Evolutionary conservation across 2,113 vertebrate species (phyloP).

Genomic region (Aptenodytes patagonicus): DNA sequence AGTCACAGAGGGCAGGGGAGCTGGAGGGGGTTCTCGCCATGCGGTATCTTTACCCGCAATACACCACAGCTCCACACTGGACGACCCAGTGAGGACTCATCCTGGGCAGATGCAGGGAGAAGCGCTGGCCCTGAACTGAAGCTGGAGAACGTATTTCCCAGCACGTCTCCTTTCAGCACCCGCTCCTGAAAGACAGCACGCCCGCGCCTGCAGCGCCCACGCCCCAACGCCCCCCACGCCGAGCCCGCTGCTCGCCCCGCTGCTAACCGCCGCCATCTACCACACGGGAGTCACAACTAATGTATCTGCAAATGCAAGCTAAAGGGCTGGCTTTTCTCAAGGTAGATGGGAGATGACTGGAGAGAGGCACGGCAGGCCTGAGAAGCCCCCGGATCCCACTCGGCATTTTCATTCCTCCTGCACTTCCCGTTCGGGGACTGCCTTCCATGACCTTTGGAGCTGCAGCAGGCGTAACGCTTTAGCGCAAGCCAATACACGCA

Average conservation of each 20-base stretch:
- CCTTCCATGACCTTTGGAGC: not conserved
- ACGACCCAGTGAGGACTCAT: rapidly evolving
- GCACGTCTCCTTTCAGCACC: not conserved
- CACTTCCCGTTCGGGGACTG: not conserved
- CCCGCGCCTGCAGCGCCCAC: not conserved
- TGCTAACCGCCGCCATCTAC: not conserved
- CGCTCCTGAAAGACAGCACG: not conserved
- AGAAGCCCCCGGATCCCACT: not conserved
- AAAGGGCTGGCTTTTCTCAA: not conserved
- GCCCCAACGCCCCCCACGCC: rapidly evolving
- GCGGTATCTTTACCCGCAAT: rapidly evolving
- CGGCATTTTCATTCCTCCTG: no score
- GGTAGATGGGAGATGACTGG: not conserved
- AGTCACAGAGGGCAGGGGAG: not conserved
- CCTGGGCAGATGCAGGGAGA: not conserved
- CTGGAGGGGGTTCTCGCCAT: not conserved
- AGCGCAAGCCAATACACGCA: conserved; percentile 41
- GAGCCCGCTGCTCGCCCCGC: not conserved
- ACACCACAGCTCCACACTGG: rapidly evolving
- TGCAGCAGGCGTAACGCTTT: not conserved
- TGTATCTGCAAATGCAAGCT: rapidly evolving
- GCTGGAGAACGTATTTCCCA: not conserved
- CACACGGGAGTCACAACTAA: rapidly evolving
- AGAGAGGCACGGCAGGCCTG: rapidly evolving
- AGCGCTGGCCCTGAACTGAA: not conserved